These are phyloP conservation scores for Heliocidaris erythrogramma DNA, from an alignment of 35 echinoderm and acorn worm species.

Conservation along the genomic window DNA sequence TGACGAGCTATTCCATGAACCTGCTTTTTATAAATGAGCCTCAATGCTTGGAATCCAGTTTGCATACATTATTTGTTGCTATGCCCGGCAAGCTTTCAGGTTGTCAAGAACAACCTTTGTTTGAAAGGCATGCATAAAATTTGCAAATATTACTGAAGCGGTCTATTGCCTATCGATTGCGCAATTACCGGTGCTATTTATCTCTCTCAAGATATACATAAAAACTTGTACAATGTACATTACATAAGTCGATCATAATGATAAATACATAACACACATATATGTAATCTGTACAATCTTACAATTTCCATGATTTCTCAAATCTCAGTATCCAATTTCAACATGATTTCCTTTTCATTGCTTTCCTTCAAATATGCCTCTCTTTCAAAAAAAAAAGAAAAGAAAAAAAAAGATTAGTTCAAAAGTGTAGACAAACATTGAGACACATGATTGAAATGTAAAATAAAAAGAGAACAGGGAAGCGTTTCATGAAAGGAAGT, in stretches of 20 bases:
- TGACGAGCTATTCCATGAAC: too few relatives aligned
- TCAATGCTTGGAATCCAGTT: too few relatives aligned
- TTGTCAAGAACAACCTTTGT: too few relatives aligned
- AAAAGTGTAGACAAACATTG: not conserved
- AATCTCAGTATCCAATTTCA: not conserved
- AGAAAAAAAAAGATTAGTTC: not conserved
- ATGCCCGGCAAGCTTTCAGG: too few relatives aligned
- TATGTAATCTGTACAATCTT: not conserved
- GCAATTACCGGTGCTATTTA: not conserved
- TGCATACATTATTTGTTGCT: too few relatives aligned
- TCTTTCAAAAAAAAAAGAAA: not conserved
- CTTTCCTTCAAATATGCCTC: not conserved
- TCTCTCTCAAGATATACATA: not conserved
- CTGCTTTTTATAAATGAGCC: too few relatives aligned
- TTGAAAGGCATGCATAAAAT: too few relatives aligned
- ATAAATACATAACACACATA: not conserved
- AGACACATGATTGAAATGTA: not conserved
- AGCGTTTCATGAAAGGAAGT: too few relatives aligned
- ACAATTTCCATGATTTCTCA: not conserved
- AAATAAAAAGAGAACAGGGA: too few relatives aligned
- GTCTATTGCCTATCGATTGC: not conserved
- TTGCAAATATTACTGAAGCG: too few relatives aligned
- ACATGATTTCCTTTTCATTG: not conserved
- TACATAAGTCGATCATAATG: not conserved
- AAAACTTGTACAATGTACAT: constrained; percentile 4